Evolutionary conservation across 2,888 invertebrate species (phyloP).

Genomic region (Calliopum simillimum): DNA sequence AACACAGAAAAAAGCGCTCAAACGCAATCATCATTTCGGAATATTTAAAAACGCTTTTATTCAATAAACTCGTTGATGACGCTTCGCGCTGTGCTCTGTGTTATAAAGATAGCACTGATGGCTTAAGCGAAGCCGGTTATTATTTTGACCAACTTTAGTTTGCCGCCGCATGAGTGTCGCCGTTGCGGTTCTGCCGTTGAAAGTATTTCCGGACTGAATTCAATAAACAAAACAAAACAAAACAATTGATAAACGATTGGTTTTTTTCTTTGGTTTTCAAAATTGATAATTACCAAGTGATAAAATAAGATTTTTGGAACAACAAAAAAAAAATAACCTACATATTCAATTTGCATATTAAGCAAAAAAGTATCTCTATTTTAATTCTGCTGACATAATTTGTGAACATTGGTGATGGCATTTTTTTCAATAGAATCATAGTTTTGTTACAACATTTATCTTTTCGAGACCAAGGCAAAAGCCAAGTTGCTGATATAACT

Average conservation of each 20-base stretch:
- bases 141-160: too few relatives aligned
- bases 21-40: neutral
- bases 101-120: neutral
- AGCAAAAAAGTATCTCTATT: too few relatives aligned
- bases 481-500: too few relatives aligned
- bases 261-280: neutral
- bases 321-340: too few relatives aligned
- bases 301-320: too few relatives aligned
- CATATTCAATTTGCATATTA: too few relatives aligned
- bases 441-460: too few relatives aligned
- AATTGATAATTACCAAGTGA: neutral
- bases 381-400: too few relatives aligned
- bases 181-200: neutral
- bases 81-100: neutral
- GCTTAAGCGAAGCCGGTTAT: neutral
- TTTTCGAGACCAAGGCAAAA: too few relatives aligned
- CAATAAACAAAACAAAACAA: neutral
- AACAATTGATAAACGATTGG: conserved; percentile 20
- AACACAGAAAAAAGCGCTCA: neutral
- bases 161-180: too few relatives aligned
- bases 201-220: conserved; percentile 35
- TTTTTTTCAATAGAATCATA: too few relatives aligned
- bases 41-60: neutral
- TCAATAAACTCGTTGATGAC: conserved; percentile 17
- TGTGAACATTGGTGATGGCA: too few relatives aligned